Conservation (phyloP, 1,140 invertebrate genomes). For the Papilio polyxenes region DNA sequence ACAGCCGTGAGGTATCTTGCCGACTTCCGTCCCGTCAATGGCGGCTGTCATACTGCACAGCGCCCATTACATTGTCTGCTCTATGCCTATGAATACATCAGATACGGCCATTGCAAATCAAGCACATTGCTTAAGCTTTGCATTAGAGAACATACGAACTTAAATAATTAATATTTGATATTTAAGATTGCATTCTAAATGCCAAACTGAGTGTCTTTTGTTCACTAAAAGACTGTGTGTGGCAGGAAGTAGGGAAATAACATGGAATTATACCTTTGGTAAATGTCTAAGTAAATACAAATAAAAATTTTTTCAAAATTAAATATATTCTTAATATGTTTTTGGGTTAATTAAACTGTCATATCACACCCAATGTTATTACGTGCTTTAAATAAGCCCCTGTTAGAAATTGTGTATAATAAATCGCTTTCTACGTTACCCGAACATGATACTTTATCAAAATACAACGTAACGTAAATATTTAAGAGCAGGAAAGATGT, state of each 20-base stretch:
- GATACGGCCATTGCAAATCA: not conserved
- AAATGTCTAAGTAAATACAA: no score
- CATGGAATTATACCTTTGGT: no score
- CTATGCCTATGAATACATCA: slow-evolving; percentile 1
- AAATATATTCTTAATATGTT: not conserved
- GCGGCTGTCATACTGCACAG: not conserved
- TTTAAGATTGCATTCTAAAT: no score
- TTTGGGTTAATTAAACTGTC: not conserved
- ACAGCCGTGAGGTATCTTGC: not conserved
- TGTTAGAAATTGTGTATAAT: not conserved
- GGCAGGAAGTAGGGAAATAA: no score
- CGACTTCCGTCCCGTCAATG: not conserved
- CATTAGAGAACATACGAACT: no score
- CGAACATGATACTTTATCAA: slow-evolving; percentile 4
- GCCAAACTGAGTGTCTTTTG: no score
- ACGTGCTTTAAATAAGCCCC: not conserved
- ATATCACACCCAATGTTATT: not conserved
- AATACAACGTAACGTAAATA: not conserved
- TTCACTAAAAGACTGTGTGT: no score
- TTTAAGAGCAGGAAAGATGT: not conserved
- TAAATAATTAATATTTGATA: no score
- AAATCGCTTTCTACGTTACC: not conserved
- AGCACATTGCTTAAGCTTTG: not conserved
- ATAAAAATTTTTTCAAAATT: no score
- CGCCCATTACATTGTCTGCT: not conserved